Evolutionary conservation across 2,113 vertebrate genomes (phyloP).

Genomic region (Haliaeetus leucogaster): DNA sequence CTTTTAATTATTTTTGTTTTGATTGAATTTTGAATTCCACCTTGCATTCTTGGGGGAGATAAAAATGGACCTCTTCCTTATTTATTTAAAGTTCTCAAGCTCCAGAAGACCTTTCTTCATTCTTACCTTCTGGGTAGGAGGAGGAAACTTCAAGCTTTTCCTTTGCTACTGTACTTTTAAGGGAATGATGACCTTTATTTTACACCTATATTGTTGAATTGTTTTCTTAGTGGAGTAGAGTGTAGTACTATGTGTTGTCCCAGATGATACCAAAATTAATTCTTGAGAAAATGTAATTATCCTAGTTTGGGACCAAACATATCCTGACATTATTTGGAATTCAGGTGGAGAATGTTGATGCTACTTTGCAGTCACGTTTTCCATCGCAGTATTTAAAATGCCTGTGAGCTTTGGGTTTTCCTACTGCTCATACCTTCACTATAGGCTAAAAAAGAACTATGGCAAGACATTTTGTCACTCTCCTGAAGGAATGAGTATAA

Average conservation of each 20-base stretch:
- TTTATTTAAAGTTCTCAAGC: background rate
- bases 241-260: background rate
- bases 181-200: background rate
- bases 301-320: background rate
- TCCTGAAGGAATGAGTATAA: background rate
- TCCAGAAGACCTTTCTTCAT: background rate
- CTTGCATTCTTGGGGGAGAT: background rate
- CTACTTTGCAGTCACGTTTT: background rate
- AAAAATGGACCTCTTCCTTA: background rate
- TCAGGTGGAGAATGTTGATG: background rate
- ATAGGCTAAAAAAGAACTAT: background rate
- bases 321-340: background rate
- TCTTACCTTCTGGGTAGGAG: background rate
- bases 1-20: background rate
- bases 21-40: background rate
- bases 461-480: background rate
- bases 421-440: background rate
- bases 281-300: background rate
- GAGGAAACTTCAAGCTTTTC: background rate
- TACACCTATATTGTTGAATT: background rate
- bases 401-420: background rate
- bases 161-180: background rate
- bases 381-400: background rate
- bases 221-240: background rate
- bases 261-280: background rate